These are phyloP conservation scores for Folsomia candida DNA, from an alignment of 2,888 invertebrate species.

Conservation along the genomic window DNA sequence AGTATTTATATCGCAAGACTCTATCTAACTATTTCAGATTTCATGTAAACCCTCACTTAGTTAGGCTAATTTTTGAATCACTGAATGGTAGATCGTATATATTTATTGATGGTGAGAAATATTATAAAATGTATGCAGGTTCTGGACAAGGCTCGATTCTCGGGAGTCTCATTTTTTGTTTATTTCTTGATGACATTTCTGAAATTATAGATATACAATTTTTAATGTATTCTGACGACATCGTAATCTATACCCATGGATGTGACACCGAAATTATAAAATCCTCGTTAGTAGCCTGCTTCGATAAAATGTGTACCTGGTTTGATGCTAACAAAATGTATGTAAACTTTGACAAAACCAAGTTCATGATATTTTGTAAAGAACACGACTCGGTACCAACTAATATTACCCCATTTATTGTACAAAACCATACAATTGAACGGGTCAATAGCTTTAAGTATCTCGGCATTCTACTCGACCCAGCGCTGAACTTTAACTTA, in stretches of 20 bases:
- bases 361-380: conserved; percentile 20
- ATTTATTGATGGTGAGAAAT: no score
- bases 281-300: no score
- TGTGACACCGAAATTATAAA: no score
- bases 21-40: no score
- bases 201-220: background rate
- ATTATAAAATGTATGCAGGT: no score
- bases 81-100: conserved; percentile 8
- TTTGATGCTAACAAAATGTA: background rate
- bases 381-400: background rate
- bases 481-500: no score
- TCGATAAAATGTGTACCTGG: no score
- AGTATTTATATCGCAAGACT: no score
- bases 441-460: background rate
- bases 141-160: no score
- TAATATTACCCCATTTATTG: background rate
- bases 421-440: background rate
- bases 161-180: no score
- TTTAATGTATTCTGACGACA: conserved; percentile 28
- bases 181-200: conserved; percentile 14
- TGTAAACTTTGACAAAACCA: conserved; percentile 19
- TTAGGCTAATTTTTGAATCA: conserved; percentile 11
- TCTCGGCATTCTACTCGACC: no score
- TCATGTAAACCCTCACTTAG: conserved; percentile 11
- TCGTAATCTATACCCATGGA: conserved; percentile 20